Conservation (phyloP, 2,888 invertebrate genomes). For the Pterostichus madidus region DNA sequence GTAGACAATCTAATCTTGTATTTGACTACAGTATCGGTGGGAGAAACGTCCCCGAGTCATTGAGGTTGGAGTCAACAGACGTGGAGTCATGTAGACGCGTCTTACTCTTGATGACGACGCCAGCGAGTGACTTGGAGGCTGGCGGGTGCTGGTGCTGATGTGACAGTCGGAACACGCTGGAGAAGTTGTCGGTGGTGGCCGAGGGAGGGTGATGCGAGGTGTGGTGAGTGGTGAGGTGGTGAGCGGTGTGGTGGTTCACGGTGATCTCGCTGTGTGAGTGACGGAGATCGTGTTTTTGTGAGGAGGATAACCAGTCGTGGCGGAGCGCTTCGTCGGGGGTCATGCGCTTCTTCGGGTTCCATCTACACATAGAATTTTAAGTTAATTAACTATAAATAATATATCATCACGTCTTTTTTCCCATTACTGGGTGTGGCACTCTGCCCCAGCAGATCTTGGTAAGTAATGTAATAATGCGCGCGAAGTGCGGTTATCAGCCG, state of each 20-base stretch:
- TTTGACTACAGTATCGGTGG: conserved; percentile 80
- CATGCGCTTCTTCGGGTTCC: conserved; percentile 95
- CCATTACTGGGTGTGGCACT: too few relatives aligned
- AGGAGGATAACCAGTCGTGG: conserved; percentile 85
- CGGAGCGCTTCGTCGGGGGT: conserved; percentile 94
- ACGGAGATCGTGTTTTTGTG: conserved; percentile 75
- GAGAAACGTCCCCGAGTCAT: conserved; percentile 83
- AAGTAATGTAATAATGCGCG: too few relatives aligned
- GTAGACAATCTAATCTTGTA: background rate
- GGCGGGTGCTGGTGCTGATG: conserved; percentile 29
- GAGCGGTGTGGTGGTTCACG: conserved; percentile 71
- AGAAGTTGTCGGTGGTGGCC: background rate
- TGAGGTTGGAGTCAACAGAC: conserved; percentile 79
- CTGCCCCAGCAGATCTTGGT: too few relatives aligned
- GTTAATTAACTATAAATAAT: too few relatives aligned
- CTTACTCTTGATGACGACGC: conserved; percentile 68
- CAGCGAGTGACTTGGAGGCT: conserved; percentile 65
- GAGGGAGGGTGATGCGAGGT: background rate
- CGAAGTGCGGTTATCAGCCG: too few relatives aligned
- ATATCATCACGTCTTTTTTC: too few relatives aligned
- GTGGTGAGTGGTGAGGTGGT: conserved; percentile 54
- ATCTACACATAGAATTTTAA: conserved; percentile 81
- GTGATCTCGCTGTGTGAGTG: conserved; percentile 79
- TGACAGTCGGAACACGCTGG: conserved; percentile 47
- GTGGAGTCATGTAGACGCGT: conserved; percentile 76